Evolutionary conservation across 2,797 vertebrate genomes (phyloP), one percentile per base, ranked within the genome.

Genomic region (Epinephelus coioides): DNA sequence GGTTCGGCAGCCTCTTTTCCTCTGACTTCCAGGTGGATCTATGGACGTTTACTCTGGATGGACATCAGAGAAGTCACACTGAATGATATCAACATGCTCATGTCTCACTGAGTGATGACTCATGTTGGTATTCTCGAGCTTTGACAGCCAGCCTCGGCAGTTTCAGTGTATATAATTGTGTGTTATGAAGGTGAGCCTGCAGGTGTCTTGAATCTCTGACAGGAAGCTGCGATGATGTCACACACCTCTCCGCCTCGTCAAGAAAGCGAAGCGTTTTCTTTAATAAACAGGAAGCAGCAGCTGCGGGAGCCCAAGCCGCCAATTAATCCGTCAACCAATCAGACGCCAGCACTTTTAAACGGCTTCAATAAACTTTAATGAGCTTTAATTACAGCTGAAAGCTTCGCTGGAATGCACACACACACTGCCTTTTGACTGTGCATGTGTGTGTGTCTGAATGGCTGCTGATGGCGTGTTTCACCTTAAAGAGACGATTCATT

Each of bases 361-460:
- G 0, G 46, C 69, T 78, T 86, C 73, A 89, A 90, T 90, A 81
- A 88, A 81, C 61, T 9, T 62, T 81, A 74, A 90, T 81, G 62
- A 88, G 86, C 44, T 66, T 88, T 87, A 89, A 90, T 91, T 87
- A 82, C 12, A 79, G 65, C 77, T 86, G 86, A 90, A 84, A 90
- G 88, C 90, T 81, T 82, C 66, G 13, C 79, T 86, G 90, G 88
- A 87, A 73, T 54, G n/a, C 49, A n/a, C 49, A n/a, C 49, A 50
- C 50, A 21, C n/a, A 12, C 50, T 21, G 50, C 50, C 50, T 53
- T 27, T 17, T 56, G 14, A 27, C 25, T 56, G 13, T 54, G 51
- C 23, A 21, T 54, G 53, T 25, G 51, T 14, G 54, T 18, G 46
- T 47, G 46, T 47, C 14, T 47, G 46, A 47, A 47, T 47, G 46